These are phyloP conservation scores for Drosophila setifemur DNA, from an alignment of 1,140 invertebrate species.

Conservation along the genomic window DNA sequence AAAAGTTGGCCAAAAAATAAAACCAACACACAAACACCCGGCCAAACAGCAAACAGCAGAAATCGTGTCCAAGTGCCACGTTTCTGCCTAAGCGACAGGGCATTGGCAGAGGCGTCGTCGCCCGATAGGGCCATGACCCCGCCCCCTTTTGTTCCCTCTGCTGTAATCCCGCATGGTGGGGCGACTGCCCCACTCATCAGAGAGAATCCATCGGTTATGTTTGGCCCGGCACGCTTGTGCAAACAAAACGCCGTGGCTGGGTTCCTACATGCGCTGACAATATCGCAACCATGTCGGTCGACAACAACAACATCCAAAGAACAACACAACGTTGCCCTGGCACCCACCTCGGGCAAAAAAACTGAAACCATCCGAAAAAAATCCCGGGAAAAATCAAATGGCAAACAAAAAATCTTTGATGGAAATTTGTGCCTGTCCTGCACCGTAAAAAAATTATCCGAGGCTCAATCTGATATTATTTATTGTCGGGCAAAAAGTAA, in stretches of 20 bases:
- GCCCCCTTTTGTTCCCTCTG: slow-evolving; percentile 12
- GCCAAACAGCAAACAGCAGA: slow-evolving; percentile 15
- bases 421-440: slow-evolving; percentile 29
- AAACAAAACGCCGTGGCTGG: slow-evolving; percentile 63
- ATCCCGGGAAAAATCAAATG: slow-evolving; percentile 34
- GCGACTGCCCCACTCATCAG: not conserved
- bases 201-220: slow-evolving; percentile 12
- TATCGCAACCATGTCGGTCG: slow-evolving; percentile 69
- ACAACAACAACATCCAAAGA: slow-evolving; percentile 40
- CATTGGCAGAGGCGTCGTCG: slow-evolving; percentile 8
- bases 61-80: slow-evolving; percentile 72
- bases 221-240: slow-evolving; percentile 48
- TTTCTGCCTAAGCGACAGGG: slow-evolving; percentile 63
- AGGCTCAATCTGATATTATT: not conserved
- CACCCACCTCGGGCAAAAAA: slow-evolving; percentile 6
- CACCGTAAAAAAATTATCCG: not conserved
- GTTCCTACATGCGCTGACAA: slow-evolving; percentile 68
- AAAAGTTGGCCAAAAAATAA: slow-evolving; percentile 20
- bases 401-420: slow-evolving; percentile 39
- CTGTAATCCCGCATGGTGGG: too few species aligned
- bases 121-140: slow-evolving; percentile 59
- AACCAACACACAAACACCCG: not conserved
- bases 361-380: slow-evolving; percentile 12
- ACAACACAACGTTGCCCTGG: slow-evolving; percentile 35
- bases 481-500: not conserved